Base-by-base conservation (phyloP, 1,140 invertebrate species). In the Drosophila arawakana region DNA sequence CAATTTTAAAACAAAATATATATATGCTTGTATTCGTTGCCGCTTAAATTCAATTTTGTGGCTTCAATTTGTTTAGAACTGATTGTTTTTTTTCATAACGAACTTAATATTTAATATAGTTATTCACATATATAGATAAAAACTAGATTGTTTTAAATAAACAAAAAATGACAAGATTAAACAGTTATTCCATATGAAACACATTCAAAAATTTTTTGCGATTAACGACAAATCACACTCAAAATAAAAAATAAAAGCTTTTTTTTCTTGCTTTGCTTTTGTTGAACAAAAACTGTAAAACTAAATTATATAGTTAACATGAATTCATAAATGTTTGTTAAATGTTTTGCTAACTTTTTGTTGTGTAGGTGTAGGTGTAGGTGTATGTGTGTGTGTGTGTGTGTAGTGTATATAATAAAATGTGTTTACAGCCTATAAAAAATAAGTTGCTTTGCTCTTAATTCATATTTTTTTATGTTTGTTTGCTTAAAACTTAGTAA, bases 101-200 rank as follows among this genome's bases (percentile, higher is more conserved):
- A 11, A 41, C 11, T 11, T 41, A 41, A 10, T 41, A 43, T n/a
- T 35, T 43, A 65, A 54, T 30, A 30, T 30, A 4, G 2, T 30
- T 30, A 30, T 5, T 5, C 25, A 6, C 25, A 30, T 5, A 30
- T 30, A 30, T 30, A 11, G 34, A 30, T 37, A 55, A 35, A 41
- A 44, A 73, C 57, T 76, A 76, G 21, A 44, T 49, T 65, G 21
- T 50, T 49, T 65, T 43, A 66, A 72, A 60, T 68, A 67, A 76
- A 73, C 57, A 70, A 58, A 66, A 73, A 74, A 76, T 76, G 69
- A 76, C 74, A 76, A 73, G 74, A 76, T 76, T 41, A 74, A 74
- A 74, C 49, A 73, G 55, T 67, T 73, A 61, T 60, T 39, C 57
- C 57, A 66, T 73, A 57, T 66, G 57, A 76, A 76, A 76, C 62